Percentiles rank a stretch among this genome's conserved stretches.
phyloP scores from a whole-genome alignment of 2,113 vertebrate species.

The Dromiciops gliroides region DNA sequence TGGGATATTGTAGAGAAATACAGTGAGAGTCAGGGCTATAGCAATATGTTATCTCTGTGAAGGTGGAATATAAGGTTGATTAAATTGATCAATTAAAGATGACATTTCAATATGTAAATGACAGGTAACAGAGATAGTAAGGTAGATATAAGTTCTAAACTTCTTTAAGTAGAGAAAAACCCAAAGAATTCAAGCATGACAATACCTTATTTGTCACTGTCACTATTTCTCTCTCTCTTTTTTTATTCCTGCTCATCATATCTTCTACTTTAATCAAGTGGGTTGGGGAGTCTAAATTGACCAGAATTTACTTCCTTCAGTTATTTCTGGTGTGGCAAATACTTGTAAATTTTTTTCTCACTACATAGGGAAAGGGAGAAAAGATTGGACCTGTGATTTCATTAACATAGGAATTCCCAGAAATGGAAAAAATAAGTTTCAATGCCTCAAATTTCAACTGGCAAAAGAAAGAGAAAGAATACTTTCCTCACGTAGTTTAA shows the following conservation, averaged over 20 bases:
- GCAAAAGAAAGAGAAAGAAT: background rate
- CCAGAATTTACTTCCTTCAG: background rate
- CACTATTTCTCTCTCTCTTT: background rate
- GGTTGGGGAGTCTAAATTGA: background rate
- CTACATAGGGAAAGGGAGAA: background rate
- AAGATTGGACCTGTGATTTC: background rate
- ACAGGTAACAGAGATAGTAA: background rate
- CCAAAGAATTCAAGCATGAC: background rate
- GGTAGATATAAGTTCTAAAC: background rate
- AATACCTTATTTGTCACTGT: background rate
- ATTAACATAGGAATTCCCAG: background rate
- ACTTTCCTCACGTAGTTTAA: background rate
- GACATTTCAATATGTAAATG: background rate
- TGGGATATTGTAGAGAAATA: background rate
- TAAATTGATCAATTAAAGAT: background rate
- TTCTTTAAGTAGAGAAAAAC: background rate
- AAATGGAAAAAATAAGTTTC: background rate
- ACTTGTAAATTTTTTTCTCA: background rate
- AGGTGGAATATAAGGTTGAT: background rate
- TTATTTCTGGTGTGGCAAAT: background rate
- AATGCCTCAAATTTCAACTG: background rate
- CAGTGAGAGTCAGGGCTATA: background rate
- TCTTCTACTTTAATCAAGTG: background rate
- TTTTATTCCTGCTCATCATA: background rate
- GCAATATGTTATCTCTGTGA: background rate